Percentiles rank a stretch among this genome's conserved stretches.
Conservation (phyloP, 2,888 invertebrate species). For the Dryobota labecula region DNA sequence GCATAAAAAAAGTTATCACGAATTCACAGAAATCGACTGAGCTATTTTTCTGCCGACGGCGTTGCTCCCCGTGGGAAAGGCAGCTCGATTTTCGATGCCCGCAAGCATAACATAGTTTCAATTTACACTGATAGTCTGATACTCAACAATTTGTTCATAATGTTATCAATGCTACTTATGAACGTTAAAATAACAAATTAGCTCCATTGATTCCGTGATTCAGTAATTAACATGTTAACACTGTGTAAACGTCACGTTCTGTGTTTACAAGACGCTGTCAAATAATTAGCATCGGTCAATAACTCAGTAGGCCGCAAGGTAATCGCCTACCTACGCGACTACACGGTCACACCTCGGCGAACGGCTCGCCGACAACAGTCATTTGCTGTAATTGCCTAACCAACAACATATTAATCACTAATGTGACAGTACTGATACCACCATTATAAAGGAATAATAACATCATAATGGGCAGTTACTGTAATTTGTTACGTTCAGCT, state of each 20-base stretch:
- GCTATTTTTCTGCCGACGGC: constrained; percentile 86
- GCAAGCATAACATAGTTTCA: constrained; percentile 49
- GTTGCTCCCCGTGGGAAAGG: constrained; percentile 82
- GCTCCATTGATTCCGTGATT: constrained; percentile 58
- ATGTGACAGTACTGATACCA: constrained; percentile 83
- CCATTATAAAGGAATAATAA: constrained; percentile 79
- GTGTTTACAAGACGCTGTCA: constrained; percentile 80
- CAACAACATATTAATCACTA: constrained; percentile 86
- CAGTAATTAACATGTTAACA: constrained; percentile 72
- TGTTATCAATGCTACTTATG: constrained; percentile 1
- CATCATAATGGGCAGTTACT: constrained; percentile 74
- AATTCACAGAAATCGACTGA: constrained; percentile 85
- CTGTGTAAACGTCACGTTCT: constrained; percentile 71
- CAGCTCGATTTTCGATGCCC: constrained; percentile 72
- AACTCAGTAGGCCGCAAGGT: constrained; percentile 78
- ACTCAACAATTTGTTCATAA: constrained; percentile 42
- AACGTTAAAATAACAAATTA: constrained; percentile 47
- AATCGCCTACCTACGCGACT: constrained; percentile 73
- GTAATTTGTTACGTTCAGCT: constrained; percentile 72
- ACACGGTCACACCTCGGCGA: constrained; percentile 78
- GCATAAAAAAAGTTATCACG: constrained; percentile 89
- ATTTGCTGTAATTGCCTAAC: constrained; percentile 84
- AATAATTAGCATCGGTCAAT: constrained; percentile 85
- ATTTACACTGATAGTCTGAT: constrained; percentile 40
- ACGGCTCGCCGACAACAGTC: constrained; percentile 73